A percentile compares a stretch with the other conserved stretches of the same genome.
Conservation (phyloP, 2,113 vertebrate genomes). For the Percopsis transmontana region DNA sequence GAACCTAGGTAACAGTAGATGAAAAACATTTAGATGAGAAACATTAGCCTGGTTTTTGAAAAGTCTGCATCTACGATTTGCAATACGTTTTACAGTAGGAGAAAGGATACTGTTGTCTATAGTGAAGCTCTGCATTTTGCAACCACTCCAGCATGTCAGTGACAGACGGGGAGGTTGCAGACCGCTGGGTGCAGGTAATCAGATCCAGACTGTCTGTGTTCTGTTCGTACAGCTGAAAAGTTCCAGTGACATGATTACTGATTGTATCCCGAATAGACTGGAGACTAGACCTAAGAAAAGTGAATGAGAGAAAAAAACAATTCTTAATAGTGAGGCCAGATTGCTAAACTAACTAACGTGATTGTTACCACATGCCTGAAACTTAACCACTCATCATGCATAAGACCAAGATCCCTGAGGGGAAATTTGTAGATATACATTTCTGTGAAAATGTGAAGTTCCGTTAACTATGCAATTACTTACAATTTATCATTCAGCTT, state of each 20-base stretch:
- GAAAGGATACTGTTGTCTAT: conserved; percentile 85
- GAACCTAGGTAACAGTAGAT: too few species aligned
- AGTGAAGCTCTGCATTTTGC: conserved; percentile 84
- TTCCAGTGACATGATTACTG: conserved; percentile 68
- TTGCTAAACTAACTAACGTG: too few species aligned
- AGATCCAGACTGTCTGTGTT: conserved; percentile 60
- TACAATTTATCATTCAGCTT: conserved; percentile 80
- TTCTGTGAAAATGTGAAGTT: background rate
- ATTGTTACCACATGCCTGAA: too few species aligned
- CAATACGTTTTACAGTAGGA: background rate
- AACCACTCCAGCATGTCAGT: conserved; percentile 89
- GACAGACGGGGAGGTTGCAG: conserved; percentile 77
- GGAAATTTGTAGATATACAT: background rate
- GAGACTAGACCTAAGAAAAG: conserved; percentile 70
- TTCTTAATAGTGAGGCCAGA: too few species aligned
- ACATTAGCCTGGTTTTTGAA: too few species aligned
- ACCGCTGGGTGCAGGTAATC: conserved; percentile 63
- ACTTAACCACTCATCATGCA: too few species aligned
- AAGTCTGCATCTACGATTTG: too few species aligned
- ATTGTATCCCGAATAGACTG: conserved; percentile 78
- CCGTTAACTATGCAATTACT: conserved; percentile 44
- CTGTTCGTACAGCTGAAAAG: conserved; percentile 78
- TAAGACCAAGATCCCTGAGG: too few species aligned
- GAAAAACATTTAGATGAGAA: too few species aligned
- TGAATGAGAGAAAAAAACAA: background rate